Conservation (phyloP, 2,797 vertebrate genomes). For the Cottoperca gobio region DNA sequence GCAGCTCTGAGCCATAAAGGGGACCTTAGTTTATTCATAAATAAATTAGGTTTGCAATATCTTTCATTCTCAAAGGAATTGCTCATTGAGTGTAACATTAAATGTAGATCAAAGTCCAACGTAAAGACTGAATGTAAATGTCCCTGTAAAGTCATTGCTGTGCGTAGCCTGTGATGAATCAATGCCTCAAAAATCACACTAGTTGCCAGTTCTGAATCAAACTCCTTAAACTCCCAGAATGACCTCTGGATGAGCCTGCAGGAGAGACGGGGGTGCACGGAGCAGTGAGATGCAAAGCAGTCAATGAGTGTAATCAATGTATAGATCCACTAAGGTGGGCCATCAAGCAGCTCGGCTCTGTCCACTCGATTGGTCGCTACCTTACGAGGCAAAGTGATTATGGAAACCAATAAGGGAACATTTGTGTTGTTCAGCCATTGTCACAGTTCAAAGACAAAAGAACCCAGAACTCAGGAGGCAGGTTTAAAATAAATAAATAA, state of each 20-base stretch:
- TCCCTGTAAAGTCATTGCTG: neutral
- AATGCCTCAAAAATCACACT: neutral
- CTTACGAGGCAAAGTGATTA: slow-evolving; percentile 59
- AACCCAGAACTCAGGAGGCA: no score
- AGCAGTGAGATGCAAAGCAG: slow-evolving; percentile 67
- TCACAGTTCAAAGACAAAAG: no score
- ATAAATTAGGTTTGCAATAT: neutral
- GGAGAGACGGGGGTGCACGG: slow-evolving; percentile 53
- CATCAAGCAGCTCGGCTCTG: slow-evolving; percentile 56
- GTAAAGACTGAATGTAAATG: neutral
- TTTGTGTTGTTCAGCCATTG: slow-evolving; percentile 52
- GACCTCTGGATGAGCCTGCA: slow-evolving; percentile 65
- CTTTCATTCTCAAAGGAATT: neutral
- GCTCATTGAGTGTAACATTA: no score
- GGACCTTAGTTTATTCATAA: neutral
- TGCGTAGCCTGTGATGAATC: neutral
- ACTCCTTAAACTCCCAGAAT: slow-evolving; percentile 22
- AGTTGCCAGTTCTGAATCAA: neutral
- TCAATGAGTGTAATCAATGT: slow-evolving; percentile 77
- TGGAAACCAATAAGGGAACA: slow-evolving; percentile 51
- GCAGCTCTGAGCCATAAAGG: neutral
- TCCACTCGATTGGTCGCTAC: slow-evolving; percentile 61
- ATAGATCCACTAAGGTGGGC: slow-evolving; percentile 67
- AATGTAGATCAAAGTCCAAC: neutral
- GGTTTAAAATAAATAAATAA: no score